A percentile compares a stretch with the other conserved stretches of the same genome.
Conservation (phyloP, 2,797 vertebrate genomes). For the Hydrolagus colliei region DNA sequence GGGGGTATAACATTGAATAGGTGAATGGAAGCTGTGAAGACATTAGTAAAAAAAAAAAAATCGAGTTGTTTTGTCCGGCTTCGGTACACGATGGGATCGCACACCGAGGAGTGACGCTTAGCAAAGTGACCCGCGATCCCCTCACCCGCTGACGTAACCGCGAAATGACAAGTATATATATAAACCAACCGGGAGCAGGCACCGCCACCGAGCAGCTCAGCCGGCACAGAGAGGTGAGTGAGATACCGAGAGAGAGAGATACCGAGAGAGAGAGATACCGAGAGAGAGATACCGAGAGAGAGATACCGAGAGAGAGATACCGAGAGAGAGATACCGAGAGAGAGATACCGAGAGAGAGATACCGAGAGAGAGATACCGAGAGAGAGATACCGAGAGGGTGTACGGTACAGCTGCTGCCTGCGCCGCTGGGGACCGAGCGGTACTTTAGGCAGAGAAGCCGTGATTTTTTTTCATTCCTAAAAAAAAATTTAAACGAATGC, state of each 20-base stretch:
- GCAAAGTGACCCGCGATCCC: background rate
- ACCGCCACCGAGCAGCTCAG: background rate
- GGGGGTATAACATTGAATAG: no score
- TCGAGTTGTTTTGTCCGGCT: no score
- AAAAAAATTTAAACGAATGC: no score
- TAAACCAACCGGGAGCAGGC: background rate
- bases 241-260: background rate
- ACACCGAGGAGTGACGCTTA: background rate
- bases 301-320: background rate
- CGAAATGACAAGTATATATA: background rate
- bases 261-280: no score
- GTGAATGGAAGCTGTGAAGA: no score
- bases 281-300: background rate
- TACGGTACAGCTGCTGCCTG: no score
- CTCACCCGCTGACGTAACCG: constrained; percentile 15
- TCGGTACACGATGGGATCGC: no score
- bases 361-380: background rate
- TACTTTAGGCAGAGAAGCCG: no score
- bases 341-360: background rate
- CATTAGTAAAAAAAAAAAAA: no score
- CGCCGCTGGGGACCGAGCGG: no score
- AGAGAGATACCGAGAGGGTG: background rate
- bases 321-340: background rate
- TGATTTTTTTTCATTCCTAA: no score
- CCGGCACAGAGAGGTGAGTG: background rate